Evolutionary conservation across 2,113 vertebrate species (phyloP).

Genomic region (Leucopternis melanops): DNA sequence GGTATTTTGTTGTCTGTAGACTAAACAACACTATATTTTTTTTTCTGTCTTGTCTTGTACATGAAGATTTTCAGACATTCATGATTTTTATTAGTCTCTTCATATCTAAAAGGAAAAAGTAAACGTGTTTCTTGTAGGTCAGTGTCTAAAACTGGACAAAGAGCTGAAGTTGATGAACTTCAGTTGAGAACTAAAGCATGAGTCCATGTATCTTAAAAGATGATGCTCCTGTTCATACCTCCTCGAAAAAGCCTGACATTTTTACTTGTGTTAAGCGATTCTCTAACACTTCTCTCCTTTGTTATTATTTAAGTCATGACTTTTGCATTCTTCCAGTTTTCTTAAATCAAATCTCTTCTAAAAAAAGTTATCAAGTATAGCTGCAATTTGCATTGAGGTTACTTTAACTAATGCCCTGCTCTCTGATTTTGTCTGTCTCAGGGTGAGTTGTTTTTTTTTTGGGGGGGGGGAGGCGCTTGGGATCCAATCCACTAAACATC

Average conservation of each 20-base stretch:
- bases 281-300: background rate
- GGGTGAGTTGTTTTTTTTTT: background rate
- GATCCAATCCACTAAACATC: too few relatives aligned
- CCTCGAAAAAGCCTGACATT: background rate
- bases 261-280: background rate
- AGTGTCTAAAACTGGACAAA: background rate
- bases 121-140: background rate
- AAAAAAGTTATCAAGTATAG: background rate
- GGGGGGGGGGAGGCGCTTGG: rapidly evolving
- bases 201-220: background rate
- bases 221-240: background rate
- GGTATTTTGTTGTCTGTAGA: background rate
- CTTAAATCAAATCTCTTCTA: background rate
- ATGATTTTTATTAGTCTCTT: background rate
- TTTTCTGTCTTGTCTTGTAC: background rate
- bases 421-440: background rate
- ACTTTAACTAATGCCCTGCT: background rate
- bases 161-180: background rate
- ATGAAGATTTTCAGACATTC: background rate
- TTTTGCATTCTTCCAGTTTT: background rate
- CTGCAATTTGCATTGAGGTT: background rate
- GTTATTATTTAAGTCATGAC: background rate
- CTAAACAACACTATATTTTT: background rate
- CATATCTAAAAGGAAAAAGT: background rate
- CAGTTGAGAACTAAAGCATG: background rate